phyloP scores from a whole-genome alignment of 2,113 vertebrate genomes.

The Desmodus rotundus region DNA sequence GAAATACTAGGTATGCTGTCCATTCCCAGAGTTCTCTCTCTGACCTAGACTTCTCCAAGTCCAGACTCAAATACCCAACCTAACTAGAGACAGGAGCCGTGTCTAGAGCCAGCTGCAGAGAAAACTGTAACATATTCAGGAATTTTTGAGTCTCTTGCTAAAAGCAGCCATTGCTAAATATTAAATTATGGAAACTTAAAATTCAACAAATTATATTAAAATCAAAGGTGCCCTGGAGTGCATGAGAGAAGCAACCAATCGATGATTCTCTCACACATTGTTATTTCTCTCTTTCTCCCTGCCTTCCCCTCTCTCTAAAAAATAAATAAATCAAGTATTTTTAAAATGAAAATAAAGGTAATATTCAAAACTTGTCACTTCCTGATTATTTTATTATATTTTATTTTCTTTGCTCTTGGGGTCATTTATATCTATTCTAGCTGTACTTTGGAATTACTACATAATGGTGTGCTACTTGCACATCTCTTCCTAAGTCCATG shows the following conservation, averaged over 20 bases:
- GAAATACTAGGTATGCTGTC: not conserved
- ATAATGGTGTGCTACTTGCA: not conserved
- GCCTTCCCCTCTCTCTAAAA: too few relatives aligned
- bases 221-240: not conserved
- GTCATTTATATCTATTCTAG: not conserved
- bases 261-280: too few relatives aligned
- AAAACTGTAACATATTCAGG: constrained; percentile 1
- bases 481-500: not conserved
- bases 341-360: not conserved
- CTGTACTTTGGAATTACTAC: not conserved
- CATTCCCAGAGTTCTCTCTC: not conserved
- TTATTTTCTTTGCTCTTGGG: not conserved
- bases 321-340: too few relatives aligned
- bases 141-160: not conserved
- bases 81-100: not conserved
- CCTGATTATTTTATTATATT: not conserved
- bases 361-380: not conserved
- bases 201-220: not conserved
- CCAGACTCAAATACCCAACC: not conserved
- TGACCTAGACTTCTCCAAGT: not conserved
- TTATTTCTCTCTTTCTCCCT: too few relatives aligned
- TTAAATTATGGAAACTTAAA: constrained; percentile 27
- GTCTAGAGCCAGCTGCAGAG: not conserved
- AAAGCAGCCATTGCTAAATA: not conserved
- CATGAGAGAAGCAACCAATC: too few relatives aligned